Base-by-base conservation (phyloP, 2,888 invertebrate species). In the Tenthredo amoena region DNA sequence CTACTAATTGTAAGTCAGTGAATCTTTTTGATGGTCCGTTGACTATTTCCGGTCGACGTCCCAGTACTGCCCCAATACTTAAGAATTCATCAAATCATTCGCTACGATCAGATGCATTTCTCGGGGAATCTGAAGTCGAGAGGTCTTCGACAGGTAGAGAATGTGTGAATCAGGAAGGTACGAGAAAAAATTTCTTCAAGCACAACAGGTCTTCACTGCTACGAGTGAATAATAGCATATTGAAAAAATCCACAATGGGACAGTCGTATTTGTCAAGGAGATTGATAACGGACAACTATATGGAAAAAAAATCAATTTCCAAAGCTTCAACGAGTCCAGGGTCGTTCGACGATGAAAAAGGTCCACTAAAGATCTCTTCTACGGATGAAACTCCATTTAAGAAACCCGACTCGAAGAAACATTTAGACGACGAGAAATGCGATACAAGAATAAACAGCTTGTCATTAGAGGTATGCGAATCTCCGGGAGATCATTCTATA, bases 221-320 rank as follows among this genome's bases (percentile, higher is more conserved):
- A 62, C 81, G 81, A n/a, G 62, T 26, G 40, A 81, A 81, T 81
- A 81, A 58, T 62, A 81, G 81, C 62, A 62, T 62, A 18, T 40
- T 26, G 40, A 81, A 40, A 58, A 81, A 40, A 40, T 40, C 1
- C 40, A 26, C 62, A 18, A 21, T 26, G 9, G 81, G 40, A 40
- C 40, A 26, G 21, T n/a, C 15, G n/a, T 12, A 58, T 81, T 0
- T 40, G 1, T 10, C 21, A 12, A 62, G 58, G 40, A 81, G 34
- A n/a, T 26, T n/a, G 12, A 15, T 62, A 26, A 21, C n/a, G 50
- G 40, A 62, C 12, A 81, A 62, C 34, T 26, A 81, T 26, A 12
- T 81, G 2, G 81, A 37, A 6, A 81, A 18, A 62, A 58, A 40
- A 62, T 40, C 62, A 15, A 21, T 40, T 62, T 26, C 9, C 2